Base-by-base conservation (phyloP, 2,888 invertebrate genomes). In the Ectropis crepuscularia region DNA sequence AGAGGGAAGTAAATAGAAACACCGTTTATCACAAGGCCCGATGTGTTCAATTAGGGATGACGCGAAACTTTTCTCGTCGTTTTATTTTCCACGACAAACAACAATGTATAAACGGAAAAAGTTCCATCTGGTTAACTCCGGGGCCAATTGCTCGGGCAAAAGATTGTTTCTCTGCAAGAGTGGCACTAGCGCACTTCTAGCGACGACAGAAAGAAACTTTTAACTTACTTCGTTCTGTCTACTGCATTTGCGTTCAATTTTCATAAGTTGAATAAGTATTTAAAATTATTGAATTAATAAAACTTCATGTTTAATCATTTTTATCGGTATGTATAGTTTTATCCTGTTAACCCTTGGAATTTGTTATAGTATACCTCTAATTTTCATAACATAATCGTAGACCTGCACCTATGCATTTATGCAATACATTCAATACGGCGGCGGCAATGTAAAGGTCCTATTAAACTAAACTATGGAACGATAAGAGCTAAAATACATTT, bases 51-150 rank as follows among this genome's bases (percentile, higher is more conserved):
- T 77, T 76, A 77, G 69, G 67, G 68, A 53, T 64, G 73, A 63
- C 68, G 53, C 71, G 65, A 49, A 77, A 77, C 70, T 75, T 77
- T 73, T 70, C 63, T 63, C 59, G 75, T 74, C 68, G 72, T 62
- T 76, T 71, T 74, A 74, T 61, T 76, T 74, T 71, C 60, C 68
- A 72, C 67, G 69, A 72, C 72, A 76, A 75, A 77, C 71, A 76
- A 76, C 71, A 67, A 53, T 64, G 61, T 54, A 64, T 74, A 72
- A 75, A 74, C 69, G 74, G 71, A 72, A 72, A 71, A 74, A 77
- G 63, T 68, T 72, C 66, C 60, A 72, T 75, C 70, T 75, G 72
- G 73, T 71, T 74, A 73, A 65, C 66, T 73, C 66, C 69, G 70
- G 69, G 70, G 70, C 73, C 69, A 77, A 77, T 76, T 74, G 69